phyloP scores from a whole-genome alignment of 2,113 vertebrate genomes.

The Plecotus auritus region DNA sequence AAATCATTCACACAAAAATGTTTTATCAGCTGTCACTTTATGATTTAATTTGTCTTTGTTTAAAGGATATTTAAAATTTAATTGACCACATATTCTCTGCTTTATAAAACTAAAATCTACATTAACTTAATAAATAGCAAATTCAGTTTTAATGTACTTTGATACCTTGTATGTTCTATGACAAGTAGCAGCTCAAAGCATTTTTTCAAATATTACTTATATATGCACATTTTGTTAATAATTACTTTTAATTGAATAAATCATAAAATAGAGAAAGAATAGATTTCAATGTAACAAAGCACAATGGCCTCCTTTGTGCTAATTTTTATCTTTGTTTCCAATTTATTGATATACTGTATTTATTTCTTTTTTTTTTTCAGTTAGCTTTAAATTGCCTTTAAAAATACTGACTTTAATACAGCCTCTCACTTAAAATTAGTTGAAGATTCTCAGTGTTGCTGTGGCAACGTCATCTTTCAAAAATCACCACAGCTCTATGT shows the following conservation, averaged over 20 bases:
- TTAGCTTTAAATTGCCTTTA: slow-evolving; percentile 2
- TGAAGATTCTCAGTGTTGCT: slow-evolving; percentile 6
- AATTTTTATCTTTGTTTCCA: slow-evolving; percentile 26
- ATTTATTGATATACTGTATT: background rate
- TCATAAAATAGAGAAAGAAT: slow-evolving; percentile 1
- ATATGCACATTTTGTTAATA: slow-evolving; percentile 24
- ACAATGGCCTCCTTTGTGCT: background rate
- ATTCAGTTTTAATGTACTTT: slow-evolving; percentile 24
- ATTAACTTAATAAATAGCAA: slow-evolving; percentile 10
- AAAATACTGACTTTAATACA: slow-evolving; percentile 1
- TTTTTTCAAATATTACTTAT: slow-evolving; percentile 6
- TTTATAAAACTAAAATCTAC: slow-evolving; percentile 37
- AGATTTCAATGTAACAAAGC: slow-evolving; percentile 7
- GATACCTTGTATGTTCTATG: background rate
- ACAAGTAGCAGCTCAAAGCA: background rate
- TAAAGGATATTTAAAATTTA: slow-evolving; percentile 5
- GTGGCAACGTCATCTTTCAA: slow-evolving; percentile 6
- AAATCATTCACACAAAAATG: background rate
- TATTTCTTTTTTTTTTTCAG: slow-evolving; percentile 17
- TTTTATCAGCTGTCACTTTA: background rate
- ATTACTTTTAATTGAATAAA: slow-evolving; percentile 34
- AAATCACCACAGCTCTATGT: background rate
- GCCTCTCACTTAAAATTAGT: slow-evolving; percentile 33
- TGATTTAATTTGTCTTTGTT: background rate
- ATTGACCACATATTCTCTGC: background rate